Evolutionary conservation across 2,797 vertebrate genomes (phyloP), one percentile per base, ranked within the genome.

Genomic region (Coranthus polyacanthus): DNA sequence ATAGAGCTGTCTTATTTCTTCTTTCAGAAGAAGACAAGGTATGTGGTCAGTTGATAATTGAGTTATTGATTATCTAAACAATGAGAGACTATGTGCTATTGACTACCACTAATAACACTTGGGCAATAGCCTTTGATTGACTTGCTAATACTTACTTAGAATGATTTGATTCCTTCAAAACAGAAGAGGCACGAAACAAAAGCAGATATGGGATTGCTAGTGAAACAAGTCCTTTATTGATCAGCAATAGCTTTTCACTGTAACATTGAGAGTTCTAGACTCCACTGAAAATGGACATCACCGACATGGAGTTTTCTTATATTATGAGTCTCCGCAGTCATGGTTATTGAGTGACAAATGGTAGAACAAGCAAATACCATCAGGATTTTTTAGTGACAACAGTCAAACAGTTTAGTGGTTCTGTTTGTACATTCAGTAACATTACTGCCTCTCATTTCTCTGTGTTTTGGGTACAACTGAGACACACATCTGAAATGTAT

Each of bases 41-140:
- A 15, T 37, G 56, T 55, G 21, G 12, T 41, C 4, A 1, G 6
- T 52, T 15, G 15, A 11, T 17, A 37, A 47, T 11, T 55, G 37
- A 45, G 24, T n/a, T 34, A 54, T 39, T 61, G 50, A 64, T 62
- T 58, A 7, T 53, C 38, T 22, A 51, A 17, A 73, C 37, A 73
- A 15, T 45, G 18, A 36, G 52, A 18, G 39, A 29, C 37, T 34
- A 8, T 49, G 39, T 60, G 22, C 43, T 66, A 22, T 26, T 42
- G 37, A 62, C 36, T 47, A 24, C 21, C 34, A 50, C 52, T 58
- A 29, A 69, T 68, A 21, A 59, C 43, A 53, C 3, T 39, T 12
- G 5, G 59, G 24, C 44, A 20, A 37, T 45, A 44, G 44, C 34
- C 18, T 32, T 41, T 10, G 41, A 64, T 17, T 56, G 58, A 67